phyloP scores from a whole-genome alignment of 2,888 invertebrate genomes.

The Dione juno region DNA sequence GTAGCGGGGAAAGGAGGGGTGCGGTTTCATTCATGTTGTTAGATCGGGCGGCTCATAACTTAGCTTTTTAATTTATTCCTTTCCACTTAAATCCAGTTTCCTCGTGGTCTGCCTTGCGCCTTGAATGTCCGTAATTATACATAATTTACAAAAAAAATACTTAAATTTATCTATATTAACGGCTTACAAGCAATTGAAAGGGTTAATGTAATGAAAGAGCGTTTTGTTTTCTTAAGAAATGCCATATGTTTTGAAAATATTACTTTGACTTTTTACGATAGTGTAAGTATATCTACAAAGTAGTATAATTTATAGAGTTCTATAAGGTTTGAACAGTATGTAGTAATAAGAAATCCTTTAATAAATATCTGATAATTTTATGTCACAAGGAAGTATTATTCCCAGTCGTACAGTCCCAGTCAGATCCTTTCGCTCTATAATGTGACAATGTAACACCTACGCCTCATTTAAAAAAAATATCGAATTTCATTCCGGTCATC shows the following conservation, averaged over 20 bases:
- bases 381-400: not conserved
- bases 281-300: too few species aligned
- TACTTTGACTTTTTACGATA: not conserved
- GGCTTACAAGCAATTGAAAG: conserved; percentile 39
- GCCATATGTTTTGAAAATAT: not conserved
- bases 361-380: not conserved
- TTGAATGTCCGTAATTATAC: conserved; percentile 65
- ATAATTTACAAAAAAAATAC: conserved; percentile 57
- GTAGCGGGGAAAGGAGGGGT: conserved; percentile 52
- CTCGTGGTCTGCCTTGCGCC: conserved; percentile 64
- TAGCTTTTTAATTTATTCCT: conserved; percentile 81
- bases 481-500: conserved; percentile 77
- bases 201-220: conserved; percentile 31
- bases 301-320: too few species aligned
- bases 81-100: conserved; percentile 69
- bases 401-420: not conserved
- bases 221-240: not conserved
- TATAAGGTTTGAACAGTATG: too few species aligned
- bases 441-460: conserved; percentile 66
- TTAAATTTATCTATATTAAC: conserved; percentile 56
- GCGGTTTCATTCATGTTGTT: conserved; percentile 83
- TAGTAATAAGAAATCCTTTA: not conserved
- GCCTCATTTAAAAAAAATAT: conserved; percentile 67
- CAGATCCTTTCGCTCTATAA: conserved; percentile 10
- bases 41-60: conserved; percentile 82